Base-by-base conservation (phyloP, 2,888 invertebrate genomes). In the Synanthedon tipuliformis region DNA sequence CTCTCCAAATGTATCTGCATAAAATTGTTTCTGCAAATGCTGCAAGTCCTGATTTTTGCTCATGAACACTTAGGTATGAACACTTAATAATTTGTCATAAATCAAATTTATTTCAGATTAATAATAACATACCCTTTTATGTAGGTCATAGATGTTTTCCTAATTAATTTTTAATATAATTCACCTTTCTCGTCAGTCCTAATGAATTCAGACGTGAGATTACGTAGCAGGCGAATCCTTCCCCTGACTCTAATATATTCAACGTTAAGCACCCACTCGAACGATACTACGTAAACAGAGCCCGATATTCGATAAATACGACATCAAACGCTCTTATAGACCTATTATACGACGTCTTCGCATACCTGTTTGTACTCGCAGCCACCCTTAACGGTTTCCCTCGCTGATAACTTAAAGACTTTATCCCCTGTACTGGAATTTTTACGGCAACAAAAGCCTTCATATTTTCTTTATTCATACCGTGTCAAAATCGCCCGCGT, bases 401-500 rank as follows among this genome's bases (percentile, higher is more conserved):
- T 69, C 75, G 59, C 67, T 78, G 85, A 84, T 86, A 85, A 84
- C 82, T 85, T 86, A 84, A 87, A 85, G 82, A 86, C 85, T 85
- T 86, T 82, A 86, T 85, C 83, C 83, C 80, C 73, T 76, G 79
- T 82, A 78, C 78, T 79, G 84, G 85, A 87, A 85, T 87, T 86
- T 86, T 86, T 87, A 86, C 84, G 81, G 81, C 72, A 82, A 83
- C 82, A 82, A 83, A 83, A 83, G 81, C 85, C 75, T 78, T 85
- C 83, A 86, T 87, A 87, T 87, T 86, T 87, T 86, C 85, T 86
- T 86, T 85, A 84, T 84, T 84, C 83, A 78, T 78, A 68, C 78
- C 83, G 82, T 81, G 81, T 84, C 81, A 81, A 81, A 83, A 81
- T 83, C 80, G 78, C 72, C 78, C 75, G 69, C 63, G 69, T 69